Conservation (phyloP, 2,113 vertebrate genomes). For the Oxyruncus cristatus region DNA sequence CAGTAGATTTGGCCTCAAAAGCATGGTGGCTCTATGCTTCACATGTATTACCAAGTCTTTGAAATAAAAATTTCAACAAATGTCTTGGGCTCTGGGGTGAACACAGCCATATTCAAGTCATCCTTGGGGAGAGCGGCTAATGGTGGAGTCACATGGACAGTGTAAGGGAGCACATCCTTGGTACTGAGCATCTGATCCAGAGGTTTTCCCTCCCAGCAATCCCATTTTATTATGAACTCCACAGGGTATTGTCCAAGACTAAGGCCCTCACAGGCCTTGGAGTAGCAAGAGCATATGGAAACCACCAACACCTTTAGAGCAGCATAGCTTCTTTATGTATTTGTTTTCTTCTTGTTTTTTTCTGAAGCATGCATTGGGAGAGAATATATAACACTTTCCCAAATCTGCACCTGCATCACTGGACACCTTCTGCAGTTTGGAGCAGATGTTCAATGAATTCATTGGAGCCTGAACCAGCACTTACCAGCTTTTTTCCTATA, state of each 20-base stretch:
- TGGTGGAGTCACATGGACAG: neutral
- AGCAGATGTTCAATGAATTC: neutral
- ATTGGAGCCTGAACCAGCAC: neutral
- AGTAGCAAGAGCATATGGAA: accelerated
- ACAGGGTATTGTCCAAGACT: neutral
- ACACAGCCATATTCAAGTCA: neutral
- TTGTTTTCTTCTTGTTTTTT: neutral
- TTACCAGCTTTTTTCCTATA: neutral
- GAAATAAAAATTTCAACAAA: neutral
- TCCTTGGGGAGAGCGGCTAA: neutral
- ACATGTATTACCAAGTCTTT: neutral
- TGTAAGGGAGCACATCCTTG: neutral
- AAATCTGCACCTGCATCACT: neutral
- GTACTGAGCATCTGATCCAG: neutral
- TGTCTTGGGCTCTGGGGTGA: neutral
- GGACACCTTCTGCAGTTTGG: neutral
- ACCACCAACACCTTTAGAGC: neutral
- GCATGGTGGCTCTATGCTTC: neutral
- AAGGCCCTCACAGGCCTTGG: neutral
- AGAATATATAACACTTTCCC: neutral
- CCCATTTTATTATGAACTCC: neutral
- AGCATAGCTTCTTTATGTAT: neutral
- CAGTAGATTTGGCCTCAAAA: neutral
- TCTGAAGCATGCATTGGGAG: neutral
- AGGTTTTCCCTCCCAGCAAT: neutral